Percentiles rank a stretch among this genome's conserved stretches.
Conservation (phyloP, 2,797 vertebrate genomes). For the Triplophysa yarkandensis region DNA sequence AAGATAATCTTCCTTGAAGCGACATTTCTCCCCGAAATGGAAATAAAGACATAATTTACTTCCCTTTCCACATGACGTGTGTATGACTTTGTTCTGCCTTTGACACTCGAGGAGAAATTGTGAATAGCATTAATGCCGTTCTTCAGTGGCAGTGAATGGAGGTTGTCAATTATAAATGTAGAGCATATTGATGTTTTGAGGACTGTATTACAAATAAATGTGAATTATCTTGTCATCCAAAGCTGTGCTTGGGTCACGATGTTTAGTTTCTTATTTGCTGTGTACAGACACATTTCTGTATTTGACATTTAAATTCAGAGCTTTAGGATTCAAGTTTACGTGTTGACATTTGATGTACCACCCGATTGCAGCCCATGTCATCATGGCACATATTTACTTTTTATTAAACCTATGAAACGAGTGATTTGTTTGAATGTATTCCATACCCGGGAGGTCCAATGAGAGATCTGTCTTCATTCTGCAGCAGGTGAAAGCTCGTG, state of each 20-base stretch:
- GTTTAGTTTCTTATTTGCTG: no score
- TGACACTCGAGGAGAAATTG: no score
- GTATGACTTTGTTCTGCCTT: neutral
- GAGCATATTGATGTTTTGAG: neutral
- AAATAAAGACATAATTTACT: neutral
- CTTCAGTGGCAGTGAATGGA: no score
- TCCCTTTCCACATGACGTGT: neutral
- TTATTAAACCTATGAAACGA: neutral
- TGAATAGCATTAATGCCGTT: no score
- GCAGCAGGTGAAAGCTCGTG: neutral
- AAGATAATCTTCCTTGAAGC: neutral
- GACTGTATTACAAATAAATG: no score
- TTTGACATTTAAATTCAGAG: no score
- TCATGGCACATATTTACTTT: neutral
- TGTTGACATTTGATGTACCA: no score
- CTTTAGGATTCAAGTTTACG: no score
- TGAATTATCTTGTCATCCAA: no score
- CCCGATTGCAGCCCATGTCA: neutral
- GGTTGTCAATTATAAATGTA: neutral
- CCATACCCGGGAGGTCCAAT: neutral
- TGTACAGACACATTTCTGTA: no score
- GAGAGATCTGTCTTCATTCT: slow-evolving; percentile 27
- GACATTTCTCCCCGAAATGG: neutral
- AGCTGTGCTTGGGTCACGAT: no score
- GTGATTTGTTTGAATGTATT: neutral